Evolutionary conservation across 2,888 invertebrate genomes (phyloP).

Genomic region (Nineta flava): DNA sequence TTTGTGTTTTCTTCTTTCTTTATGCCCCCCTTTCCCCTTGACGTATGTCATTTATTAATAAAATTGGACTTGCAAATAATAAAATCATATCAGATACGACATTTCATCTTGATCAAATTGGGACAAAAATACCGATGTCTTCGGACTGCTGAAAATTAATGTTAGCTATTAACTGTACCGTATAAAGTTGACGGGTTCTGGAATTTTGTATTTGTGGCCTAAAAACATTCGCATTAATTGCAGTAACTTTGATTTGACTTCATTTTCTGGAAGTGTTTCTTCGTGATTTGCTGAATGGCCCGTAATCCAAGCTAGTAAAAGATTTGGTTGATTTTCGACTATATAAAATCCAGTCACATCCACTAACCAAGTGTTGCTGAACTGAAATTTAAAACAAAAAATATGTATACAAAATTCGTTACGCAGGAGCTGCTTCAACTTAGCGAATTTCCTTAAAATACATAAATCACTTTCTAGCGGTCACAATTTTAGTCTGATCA

Average conservation of each 20-base stretch:
- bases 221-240: constrained; percentile 36
- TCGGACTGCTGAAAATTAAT: not conserved
- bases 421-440: too few relatives aligned
- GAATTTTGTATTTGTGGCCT: constrained; percentile 30
- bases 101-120: too few relatives aligned
- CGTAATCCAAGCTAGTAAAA: constrained; percentile 55
- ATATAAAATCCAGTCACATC: constrained; percentile 51
- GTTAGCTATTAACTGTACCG: constrained; percentile 15
- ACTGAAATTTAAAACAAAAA: constrained; percentile 15
- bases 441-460: too few relatives aligned
- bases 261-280: constrained; percentile 39
- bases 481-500: too few relatives aligned
- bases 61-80: too few relatives aligned
- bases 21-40: too few relatives aligned
- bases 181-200: constrained; percentile 25
- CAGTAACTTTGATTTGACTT: constrained; percentile 34
- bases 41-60: too few relatives aligned
- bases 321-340: constrained; percentile 41
- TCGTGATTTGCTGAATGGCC: constrained; percentile 43
- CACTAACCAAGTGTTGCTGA: constrained; percentile 38
- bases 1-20: too few relatives aligned
- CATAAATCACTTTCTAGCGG: too few relatives aligned
- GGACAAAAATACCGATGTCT: too few relatives aligned
- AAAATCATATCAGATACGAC: too few relatives aligned
- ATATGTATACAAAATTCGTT: too few relatives aligned